These are phyloP conservation scores for Cochlearius cochlearius DNA, from an alignment of 2,113 vertebrate genomes.

Conservation along the genomic window DNA sequence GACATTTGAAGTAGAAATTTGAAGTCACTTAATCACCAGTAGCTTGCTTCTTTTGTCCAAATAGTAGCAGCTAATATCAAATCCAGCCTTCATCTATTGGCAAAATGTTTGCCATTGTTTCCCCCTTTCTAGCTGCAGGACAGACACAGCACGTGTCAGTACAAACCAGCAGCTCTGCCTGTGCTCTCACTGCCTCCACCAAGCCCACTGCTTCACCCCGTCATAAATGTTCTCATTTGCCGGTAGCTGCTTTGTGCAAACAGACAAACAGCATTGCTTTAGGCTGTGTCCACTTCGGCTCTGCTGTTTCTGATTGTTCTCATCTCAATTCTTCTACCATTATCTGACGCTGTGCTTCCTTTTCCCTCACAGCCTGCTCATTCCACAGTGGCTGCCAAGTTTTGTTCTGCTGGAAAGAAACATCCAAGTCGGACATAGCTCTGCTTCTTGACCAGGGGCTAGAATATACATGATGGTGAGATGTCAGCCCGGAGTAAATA, in stretches of 20 bases:
- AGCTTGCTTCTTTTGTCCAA: neutral
- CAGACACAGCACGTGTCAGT: neutral
- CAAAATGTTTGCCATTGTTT: neutral
- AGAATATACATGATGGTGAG: fast-evolving
- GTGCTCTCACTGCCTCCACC: neutral
- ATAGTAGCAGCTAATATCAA: neutral
- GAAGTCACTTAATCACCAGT: neutral
- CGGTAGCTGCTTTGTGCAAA: neutral
- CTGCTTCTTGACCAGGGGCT: neutral
- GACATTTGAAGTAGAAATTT: neutral
- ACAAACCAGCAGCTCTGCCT: neutral
- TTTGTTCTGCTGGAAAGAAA: neutral
- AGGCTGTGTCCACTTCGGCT: fast-evolving
- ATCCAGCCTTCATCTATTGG: neutral
- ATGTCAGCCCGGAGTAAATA: neutral
- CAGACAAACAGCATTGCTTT: neutral
- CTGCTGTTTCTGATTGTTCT: neutral
- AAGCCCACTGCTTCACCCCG: neutral
- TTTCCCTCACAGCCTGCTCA: neutral
- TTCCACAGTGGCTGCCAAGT: neutral
- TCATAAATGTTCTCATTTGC: neutral
- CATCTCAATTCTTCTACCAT: neutral
- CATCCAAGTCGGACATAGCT: fast-evolving
- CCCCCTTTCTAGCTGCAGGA: neutral
- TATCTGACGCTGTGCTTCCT: neutral